These are phyloP conservation scores for Caenorhabditis panamensis DNA, from an alignment of 2,888 invertebrate genomes.

Conservation along the genomic window DNA sequence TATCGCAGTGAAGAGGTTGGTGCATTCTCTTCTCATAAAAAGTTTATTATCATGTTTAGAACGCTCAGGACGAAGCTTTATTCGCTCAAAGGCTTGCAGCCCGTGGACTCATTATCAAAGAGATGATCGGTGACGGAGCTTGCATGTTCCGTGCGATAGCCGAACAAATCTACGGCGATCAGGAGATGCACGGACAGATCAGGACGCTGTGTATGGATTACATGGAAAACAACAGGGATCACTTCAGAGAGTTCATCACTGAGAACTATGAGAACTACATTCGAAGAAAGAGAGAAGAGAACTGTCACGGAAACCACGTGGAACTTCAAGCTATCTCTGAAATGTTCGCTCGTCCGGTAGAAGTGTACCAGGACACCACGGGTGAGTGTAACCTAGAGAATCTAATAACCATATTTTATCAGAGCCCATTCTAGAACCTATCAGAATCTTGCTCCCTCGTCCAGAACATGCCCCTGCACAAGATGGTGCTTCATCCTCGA, in stretches of 20 bases:
- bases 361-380: slow-evolving; percentile 90
- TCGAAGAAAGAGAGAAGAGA: slow-evolving; percentile 88
- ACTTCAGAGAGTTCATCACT: slow-evolving; percentile 91
- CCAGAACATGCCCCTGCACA: slow-evolving; percentile 13
- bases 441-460: slow-evolving; percentile 89
- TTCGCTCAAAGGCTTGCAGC: too few relatives aligned
- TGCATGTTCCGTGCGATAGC: slow-evolving; percentile 92
- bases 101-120: slow-evolving; percentile 88
- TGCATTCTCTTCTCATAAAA: too few relatives aligned
- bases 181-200: slow-evolving; percentile 90
- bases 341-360: slow-evolving; percentile 91
- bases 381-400: slow-evolving; percentile 85
- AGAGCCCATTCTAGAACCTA: slow-evolving; percentile 84
- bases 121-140: slow-evolving; percentile 91
- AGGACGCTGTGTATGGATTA: slow-evolving; percentile 92
- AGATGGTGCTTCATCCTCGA: slow-evolving; percentile 1
- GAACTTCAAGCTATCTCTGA: slow-evolving; percentile 94
- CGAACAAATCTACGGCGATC: slow-evolving; percentile 92
- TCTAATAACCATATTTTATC: too few relatives aligned
- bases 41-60: too few relatives aligned
- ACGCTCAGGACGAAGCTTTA: slow-evolving; percentile 86
- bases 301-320: slow-evolving; percentile 92
- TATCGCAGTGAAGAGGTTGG: too few relatives aligned
- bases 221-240: slow-evolving; percentile 88
- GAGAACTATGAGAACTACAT: slow-evolving; percentile 91